These are phyloP conservation scores for Conchocele bisecta DNA, from an alignment of 2,888 invertebrate species.

Conservation along the genomic window DNA sequence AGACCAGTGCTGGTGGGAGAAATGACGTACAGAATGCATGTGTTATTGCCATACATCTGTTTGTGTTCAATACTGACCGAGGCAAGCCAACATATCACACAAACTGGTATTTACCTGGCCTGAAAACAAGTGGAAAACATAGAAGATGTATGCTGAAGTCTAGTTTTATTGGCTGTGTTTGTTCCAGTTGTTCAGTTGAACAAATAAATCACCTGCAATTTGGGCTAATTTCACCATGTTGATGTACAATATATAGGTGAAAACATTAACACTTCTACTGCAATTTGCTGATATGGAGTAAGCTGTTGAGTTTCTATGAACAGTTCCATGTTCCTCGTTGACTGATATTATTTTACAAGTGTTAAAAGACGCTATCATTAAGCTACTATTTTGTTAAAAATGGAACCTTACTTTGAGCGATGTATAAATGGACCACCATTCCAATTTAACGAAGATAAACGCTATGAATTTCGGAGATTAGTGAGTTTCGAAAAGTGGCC, in stretches of 20 bases:
- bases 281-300: too few species aligned
- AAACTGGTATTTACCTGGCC: neutral
- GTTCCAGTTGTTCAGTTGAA: too few species aligned
- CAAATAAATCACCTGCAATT: too few species aligned
- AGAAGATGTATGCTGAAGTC: constrained; percentile 31
- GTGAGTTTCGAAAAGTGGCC: constrained; percentile 87
- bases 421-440: constrained; percentile 33
- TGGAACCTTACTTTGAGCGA: constrained; percentile 45
- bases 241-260: too few species aligned
- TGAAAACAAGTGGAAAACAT: constrained; percentile 46
- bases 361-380: too few species aligned
- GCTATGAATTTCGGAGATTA: constrained; percentile 57
- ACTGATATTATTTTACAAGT: neutral
- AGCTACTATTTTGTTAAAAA: constrained; percentile 2
- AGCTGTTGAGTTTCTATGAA: too few species aligned
- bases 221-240: too few species aligned
- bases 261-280: neutral
- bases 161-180: constrained; percentile 38
- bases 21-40: too few species aligned
- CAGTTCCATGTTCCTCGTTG: too few species aligned
- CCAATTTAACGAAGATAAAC: constrained; percentile 45
- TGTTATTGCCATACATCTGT: too few species aligned
- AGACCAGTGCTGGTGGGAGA: too few species aligned
- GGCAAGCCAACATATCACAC: neutral
- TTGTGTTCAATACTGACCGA: neutral